Evolutionary conservation across 2,888 invertebrate genomes (phyloP).

Genomic region (Trilocha varians): DNA sequence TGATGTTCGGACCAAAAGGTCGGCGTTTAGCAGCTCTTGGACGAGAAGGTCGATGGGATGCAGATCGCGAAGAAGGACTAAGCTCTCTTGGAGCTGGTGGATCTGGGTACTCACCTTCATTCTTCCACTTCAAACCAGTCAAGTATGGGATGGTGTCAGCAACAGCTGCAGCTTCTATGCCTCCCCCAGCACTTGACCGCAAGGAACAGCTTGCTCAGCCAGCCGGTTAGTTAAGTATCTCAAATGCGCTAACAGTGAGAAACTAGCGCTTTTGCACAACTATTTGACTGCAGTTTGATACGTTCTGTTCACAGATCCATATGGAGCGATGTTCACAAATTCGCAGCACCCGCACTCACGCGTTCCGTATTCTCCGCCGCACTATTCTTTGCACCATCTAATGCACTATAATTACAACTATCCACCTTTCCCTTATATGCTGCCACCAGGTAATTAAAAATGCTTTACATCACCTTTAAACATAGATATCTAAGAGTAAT

Average conservation of each 20-base stretch:
- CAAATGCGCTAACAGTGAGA: constrained; percentile 61
- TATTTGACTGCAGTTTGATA: constrained; percentile 37
- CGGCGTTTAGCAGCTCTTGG: constrained; percentile 93
- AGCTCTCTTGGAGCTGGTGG: constrained; percentile 84
- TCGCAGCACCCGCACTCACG: constrained; percentile 63
- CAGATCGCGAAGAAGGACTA: constrained; percentile 86
- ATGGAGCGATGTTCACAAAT: constrained; percentile 58
- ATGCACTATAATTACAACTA: constrained; percentile 68
- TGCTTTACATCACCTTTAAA: constrained; percentile 17
- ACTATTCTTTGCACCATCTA: constrained; percentile 65
- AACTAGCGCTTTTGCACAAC: constrained; percentile 57
- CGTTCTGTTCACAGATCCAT: constrained; percentile 64
- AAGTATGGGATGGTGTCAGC: constrained; percentile 82
- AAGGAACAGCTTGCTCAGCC: constrained; percentile 71
- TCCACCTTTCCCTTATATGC: constrained; percentile 60
- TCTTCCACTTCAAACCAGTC: constrained; percentile 93
- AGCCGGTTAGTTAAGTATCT: constrained; percentile 74
- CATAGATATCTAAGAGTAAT: too few species aligned
- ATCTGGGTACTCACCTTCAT: constrained; percentile 91
- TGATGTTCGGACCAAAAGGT: constrained; percentile 96
- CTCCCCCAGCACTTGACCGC: constrained; percentile 62
- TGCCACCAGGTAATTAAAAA: constrained; percentile 63
- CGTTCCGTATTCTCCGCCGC: constrained; percentile 62
- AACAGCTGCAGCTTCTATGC: constrained; percentile 45
- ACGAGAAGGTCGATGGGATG: constrained; percentile 87